Evolutionary conservation across 1,140 invertebrate genomes (phyloP), one percentile per base, ranked within the genome.

Genomic region (Drosophila kikkawai): DNA sequence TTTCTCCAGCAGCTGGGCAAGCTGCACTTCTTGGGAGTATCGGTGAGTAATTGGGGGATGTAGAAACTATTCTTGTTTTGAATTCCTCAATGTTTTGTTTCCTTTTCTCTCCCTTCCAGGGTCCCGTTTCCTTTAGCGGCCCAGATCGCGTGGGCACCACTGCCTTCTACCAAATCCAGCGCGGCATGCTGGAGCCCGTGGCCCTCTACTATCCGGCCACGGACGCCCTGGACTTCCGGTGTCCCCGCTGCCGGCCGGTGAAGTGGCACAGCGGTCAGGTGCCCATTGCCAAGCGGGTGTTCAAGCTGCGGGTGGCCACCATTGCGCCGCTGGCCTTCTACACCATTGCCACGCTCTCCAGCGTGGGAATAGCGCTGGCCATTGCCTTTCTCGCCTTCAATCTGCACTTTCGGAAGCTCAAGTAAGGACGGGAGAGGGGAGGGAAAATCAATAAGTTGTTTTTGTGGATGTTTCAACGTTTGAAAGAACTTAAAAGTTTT

Each of bases 141-240:
- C 96, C 97, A 0, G 97, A 98, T 92, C 94, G 97, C 47, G 95
- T 97, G 56, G 97, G 97, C 48, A 96, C 97, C 75, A 96, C 97
- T 3, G 95, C 96, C 0, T 96, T 98, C 79, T 96, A 96, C 91
- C 97, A 98, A 94, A 96, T 97, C 84, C 97, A 98, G 94, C 96
- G 94, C 60, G 96, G 96, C 4, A 91, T 93, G 73, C 93, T 95
- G 63, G 94, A 93, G 68, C 95, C 95, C 41, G 95, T 98, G 53
- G 97, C 96, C 0, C 94, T 98, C 19, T 98, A 96, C 91, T 95
- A 96, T 92, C 95, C 96, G 47, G 95, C 95, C 15, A 93, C 93
- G 37, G 93, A 94, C 75, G 93, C 94, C 26, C 92, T 97, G 73
- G 94, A 96, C 91, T 96, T 97, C 92, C 91, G 94, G 55, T 98